Evolutionary conservation across 2,797 vertebrate genomes (phyloP), one percentile per base, ranked within the genome.

Genomic region (Limnodromus scolopaceus): DNA sequence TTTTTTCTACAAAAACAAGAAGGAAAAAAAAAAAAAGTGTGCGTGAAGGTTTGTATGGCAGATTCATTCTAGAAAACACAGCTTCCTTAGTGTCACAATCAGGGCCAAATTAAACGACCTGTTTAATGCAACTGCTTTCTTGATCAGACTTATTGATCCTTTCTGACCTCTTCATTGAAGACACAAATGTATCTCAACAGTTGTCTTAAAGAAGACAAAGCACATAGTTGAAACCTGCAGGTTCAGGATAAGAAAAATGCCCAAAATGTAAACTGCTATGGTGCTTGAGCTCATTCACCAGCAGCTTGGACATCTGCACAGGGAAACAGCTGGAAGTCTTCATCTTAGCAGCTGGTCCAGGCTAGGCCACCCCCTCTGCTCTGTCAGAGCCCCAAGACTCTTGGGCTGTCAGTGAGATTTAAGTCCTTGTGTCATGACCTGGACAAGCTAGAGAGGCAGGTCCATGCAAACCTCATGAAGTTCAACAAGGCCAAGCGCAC

Each of bases 201-300:
- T 5, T 74, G 6, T 30, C 23, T 77, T 43, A 25, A 20, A 80
- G 28, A 41, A 92, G 24, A 57, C 20, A 41, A 53, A 80, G 43
- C 13, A 32, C 0, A 6, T 15, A 41, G 24, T 2, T 80, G 27
- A 80, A 80, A 76, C 16, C 14, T 64, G 48, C 53, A 86, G 51
- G 32, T 65, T 53, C 19, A 53, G 54, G 25, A 5, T 48, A 48
- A 77, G 55, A 54, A 70, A 83, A 82, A 19, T 17, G 4, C 32
- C 36, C 25, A 6, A 28, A 64, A 27, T 4, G 8, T 57, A 48
- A 57, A 34, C 22, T 43, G 28, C 23, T 43, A 28, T 0, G 0
- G 53, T 63, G 20, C 53, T 78, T 32, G 23, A 81, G 34, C 9
- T 36, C 20, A 10, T 70, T 83, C 46, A 48, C 25, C 28, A 93